phyloP scores from a whole-genome alignment of 1,140 invertebrate species.

The Diorhabda elongata region DNA sequence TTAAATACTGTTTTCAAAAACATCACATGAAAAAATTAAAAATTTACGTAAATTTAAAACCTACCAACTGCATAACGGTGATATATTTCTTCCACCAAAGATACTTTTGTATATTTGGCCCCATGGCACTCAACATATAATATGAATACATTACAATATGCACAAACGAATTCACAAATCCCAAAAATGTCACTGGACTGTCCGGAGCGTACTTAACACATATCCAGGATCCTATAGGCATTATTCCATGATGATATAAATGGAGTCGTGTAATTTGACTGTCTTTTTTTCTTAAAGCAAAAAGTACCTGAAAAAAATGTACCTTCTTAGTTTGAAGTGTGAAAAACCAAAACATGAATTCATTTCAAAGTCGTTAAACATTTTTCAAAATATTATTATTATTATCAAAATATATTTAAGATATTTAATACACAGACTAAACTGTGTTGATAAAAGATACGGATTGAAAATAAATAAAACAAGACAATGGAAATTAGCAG shows the following conservation, averaged over 20 bases:
- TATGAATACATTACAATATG: slow-evolving; percentile 84
- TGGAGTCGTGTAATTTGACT: neutral
- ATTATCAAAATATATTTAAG: too few relatives aligned
- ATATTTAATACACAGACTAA: too few relatives aligned
- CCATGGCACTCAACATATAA: slow-evolving; percentile 70
- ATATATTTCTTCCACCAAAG: slow-evolving; percentile 81
- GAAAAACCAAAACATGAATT: too few relatives aligned
- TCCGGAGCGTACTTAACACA: slow-evolving; percentile 58
- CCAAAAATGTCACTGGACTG: slow-evolving; percentile 72
- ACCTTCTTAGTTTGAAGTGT: too few relatives aligned
- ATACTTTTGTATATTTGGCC: slow-evolving; percentile 69
- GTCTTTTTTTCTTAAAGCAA: neutral
- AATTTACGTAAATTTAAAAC: slow-evolving; percentile 11
- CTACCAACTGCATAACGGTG: slow-evolving; percentile 76
- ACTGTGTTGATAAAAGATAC: too few relatives aligned
- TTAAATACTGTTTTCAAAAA: too few relatives aligned
- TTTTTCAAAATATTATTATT: too few relatives aligned
- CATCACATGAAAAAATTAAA: too few relatives aligned
- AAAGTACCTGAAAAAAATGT: neutral
- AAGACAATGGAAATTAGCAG: too few relatives aligned
- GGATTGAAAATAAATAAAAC: too few relatives aligned
- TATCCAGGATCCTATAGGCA: neutral
- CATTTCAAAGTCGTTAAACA: too few relatives aligned
- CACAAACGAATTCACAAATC: slow-evolving; percentile 78
- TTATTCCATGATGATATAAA: neutral